Base-by-base conservation (phyloP, 2,113 vertebrate genomes). In the Dolichallabes microphthalmus region DNA sequence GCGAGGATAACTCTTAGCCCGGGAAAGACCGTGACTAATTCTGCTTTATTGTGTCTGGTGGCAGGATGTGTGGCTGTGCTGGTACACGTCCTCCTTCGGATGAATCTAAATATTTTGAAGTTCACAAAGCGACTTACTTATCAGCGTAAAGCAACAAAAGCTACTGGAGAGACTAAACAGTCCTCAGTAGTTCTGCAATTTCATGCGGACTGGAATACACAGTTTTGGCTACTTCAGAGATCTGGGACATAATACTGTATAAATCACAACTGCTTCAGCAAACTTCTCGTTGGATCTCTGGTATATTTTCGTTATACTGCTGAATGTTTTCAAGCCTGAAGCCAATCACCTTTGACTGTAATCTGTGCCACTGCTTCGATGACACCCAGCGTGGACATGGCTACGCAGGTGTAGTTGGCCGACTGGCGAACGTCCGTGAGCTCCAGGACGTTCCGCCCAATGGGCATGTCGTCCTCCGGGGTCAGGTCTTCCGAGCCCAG, bases 381-480 rank as follows among this genome's bases (percentile, higher is more conserved):
- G 89, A 99, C 98, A 86, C 98, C 98, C 82, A 99, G 95, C 3
- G 98, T 99, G 20, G 98, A 99, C 98, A 99, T 99, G 84, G 98
- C 98, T 86, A 99, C 98, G 73, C 98, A 99, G 52, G 98, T 99
- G 86, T 99, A 99, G 92, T 99, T 99, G 92, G 98, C 98, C 19
- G 98, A 99, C 93, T 99, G 98, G 82, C 97, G 96, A 84, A 99
- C 98, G 91, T 99, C 97, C 22, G 98, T 99, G 64, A 99, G 96
- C 89, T 99, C 98, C 92, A 99, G 93, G 76, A 99, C 98, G n/a
- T 99, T 99, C 86, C 98, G 96, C 89, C 98, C 98, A 88, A 99
- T 99, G 86, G 98, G 98, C 98, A 99, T 99, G 93, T 99, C 98
- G 89, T 99, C 98, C 89, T 99, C 98, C 32, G 98, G 98, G 57